phyloP scores from a whole-genome alignment of 2,113 vertebrate genomes.

The Silurus asotus region DNA sequence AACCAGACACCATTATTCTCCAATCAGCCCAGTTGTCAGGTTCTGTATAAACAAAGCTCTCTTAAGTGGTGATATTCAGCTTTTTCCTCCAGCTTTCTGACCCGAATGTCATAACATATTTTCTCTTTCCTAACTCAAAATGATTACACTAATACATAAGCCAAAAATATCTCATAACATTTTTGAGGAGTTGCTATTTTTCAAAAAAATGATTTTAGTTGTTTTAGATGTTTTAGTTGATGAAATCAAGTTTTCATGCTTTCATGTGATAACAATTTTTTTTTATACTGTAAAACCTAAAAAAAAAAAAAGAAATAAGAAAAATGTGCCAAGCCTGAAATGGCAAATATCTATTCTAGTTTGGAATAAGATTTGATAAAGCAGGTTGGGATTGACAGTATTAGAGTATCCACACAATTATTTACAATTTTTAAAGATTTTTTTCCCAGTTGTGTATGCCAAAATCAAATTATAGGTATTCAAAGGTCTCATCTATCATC shows the following conservation, averaged over 20 bases:
- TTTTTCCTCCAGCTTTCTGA: constrained; percentile 23
- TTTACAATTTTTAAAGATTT: too few species aligned
- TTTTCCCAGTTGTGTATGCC: too few species aligned
- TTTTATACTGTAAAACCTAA: neutral
- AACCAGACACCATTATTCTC: constrained; percentile 38
- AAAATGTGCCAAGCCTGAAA: too few species aligned
- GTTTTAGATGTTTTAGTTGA: neutral
- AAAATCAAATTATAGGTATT: neutral
- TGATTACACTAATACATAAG: neutral
- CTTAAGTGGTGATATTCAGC: constrained; percentile 38
- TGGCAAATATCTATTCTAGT: too few species aligned
- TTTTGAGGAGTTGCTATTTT: neutral
- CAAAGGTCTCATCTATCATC: neutral
- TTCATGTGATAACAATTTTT: neutral
- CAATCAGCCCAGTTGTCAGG: constrained; percentile 27
- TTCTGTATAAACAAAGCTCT: constrained; percentile 27
- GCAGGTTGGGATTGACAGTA: too few species aligned
- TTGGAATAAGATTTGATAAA: too few species aligned
- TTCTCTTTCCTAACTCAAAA: neutral
- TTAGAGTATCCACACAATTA: too few species aligned
- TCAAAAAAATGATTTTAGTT: neutral
- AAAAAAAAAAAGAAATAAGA: too few species aligned
- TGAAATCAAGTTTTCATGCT: neutral
- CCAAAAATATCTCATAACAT: too few species aligned
- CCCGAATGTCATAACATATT: constrained; percentile 22